A percentile compares a stretch with the other conserved stretches of the same genome.
phyloP scores from a whole-genome alignment of 1,140 invertebrate species.

The Pristionchus pacificus region DNA sequence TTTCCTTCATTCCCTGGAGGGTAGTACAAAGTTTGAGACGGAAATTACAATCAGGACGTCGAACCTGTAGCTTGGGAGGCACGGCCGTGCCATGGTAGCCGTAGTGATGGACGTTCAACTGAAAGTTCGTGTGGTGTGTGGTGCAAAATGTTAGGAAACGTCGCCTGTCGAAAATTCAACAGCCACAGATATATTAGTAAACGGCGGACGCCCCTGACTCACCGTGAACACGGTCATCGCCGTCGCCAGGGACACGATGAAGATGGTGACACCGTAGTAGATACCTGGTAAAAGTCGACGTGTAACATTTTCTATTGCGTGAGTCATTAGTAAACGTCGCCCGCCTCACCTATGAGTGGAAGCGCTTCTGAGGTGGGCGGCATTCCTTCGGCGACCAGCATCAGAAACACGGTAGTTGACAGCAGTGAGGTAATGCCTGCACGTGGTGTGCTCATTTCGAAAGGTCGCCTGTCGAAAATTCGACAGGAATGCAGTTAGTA shows the following conservation, averaged over 20 bases:
- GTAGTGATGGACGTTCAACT: conserved; percentile 78
- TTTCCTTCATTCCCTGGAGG: too few species aligned
- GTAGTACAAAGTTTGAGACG: too few species aligned
- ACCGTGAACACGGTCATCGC: conserved; percentile 69
- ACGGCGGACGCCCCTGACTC: neutral
- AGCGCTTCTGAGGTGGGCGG: conserved; percentile 83
- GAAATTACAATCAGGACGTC: too few species aligned
- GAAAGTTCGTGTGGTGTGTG: too few species aligned
- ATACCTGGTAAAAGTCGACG: conserved; percentile 57
- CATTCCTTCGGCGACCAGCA: conserved; percentile 82
- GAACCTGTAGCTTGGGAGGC: conserved; percentile 59
- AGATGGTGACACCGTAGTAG: conserved; percentile 86
- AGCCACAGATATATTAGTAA: neutral
- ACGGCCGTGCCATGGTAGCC: conserved; percentile 74
- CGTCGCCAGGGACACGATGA: conserved; percentile 80
- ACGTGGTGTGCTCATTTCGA: neutral
- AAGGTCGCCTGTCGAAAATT: neutral
- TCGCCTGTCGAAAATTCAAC: conserved; percentile 48
- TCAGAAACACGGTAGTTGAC: conserved; percentile 86
- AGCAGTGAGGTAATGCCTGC: conserved; percentile 78
- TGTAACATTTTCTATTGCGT: neutral
- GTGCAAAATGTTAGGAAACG: too few species aligned
- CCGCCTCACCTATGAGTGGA: conserved; percentile 72
- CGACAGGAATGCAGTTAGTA: neutral
- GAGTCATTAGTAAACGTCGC: conserved; percentile 60